Evolutionary conservation across 2,888 invertebrate genomes (phyloP), one percentile per base, ranked within the genome.

Genomic region (Dorcus hopei): DNA sequence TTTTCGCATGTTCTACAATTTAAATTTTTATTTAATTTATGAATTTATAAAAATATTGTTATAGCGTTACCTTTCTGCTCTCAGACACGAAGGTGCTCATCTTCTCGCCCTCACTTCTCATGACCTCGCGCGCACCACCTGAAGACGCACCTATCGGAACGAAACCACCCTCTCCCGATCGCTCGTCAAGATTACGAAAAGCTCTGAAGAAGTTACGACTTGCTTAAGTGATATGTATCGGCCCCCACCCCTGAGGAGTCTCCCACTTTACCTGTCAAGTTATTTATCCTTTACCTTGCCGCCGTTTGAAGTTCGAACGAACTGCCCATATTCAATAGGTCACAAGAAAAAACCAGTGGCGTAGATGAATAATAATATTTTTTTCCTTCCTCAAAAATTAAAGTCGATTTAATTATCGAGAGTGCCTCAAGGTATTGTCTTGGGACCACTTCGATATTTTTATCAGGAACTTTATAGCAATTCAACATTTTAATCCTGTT

Each of bases 11-110:
- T 26, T n/a, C n/a, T n/a, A n/a, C 26, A 19, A 53, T 48, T 14
- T 1, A 14, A 14, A 19, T 19, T 19, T 19, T 1, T 19, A 19
- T 19, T 19, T 19, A 3, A 19, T 19, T 19, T 19, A 2, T 3
- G 3, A 3, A 19, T 19, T 19, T 19, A 3, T 3, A 19, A 19
- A 2, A 19, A 19, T 19, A 19, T 19, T 0, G 3, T 19, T 19
- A 19, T 2, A 2, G 3, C 2, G 19, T 64, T 70, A 74, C 74
- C 70, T 77, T 78, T 61, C 78, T 67, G 56, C 71, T 76, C 66
- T 78, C 78, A 1, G 76, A 74, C 16, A 70, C 65, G 16, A 61
- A 39, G n/a, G 54, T 48, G 39, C 52, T 19, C 7, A 45, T 62
- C 65, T 70, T 62, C 58, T 61, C 53, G 56, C 38, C 50, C 41